Evolutionary conservation across 2,797 vertebrate species (phyloP).

Genomic region (Danio choprae): DNA sequence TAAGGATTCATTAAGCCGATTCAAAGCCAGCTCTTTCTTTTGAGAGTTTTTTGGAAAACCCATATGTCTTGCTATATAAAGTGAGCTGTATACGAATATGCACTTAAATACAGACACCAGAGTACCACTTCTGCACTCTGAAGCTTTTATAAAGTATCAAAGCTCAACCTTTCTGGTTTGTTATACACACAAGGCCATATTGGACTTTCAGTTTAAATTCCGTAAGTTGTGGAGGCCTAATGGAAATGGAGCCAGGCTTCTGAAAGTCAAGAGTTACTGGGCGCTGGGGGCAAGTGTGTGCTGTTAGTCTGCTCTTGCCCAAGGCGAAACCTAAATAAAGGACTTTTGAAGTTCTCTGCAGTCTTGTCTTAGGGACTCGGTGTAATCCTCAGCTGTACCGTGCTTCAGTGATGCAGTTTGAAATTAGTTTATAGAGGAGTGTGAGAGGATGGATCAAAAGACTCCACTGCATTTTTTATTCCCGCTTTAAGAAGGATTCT

Average conservation of each 20-base stretch:
- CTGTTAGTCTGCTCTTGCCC: constrained; percentile 11
- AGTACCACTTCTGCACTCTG: neutral
- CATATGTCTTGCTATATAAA: too few relatives aligned
- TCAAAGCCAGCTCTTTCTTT: too few relatives aligned
- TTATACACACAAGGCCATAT: neutral
- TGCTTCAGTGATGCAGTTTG: constrained; percentile 9
- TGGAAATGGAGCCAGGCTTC: constrained; percentile 22
- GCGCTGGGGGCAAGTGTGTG: constrained; percentile 15
- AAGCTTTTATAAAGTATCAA: constrained; percentile 6
- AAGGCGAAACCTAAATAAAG: constrained; percentile 32
- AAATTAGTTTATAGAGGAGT: neutral
- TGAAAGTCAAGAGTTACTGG: constrained; percentile 19
- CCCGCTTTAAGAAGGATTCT: neutral
- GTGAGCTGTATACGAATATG: too few relatives aligned
- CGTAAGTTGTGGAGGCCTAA: neutral
- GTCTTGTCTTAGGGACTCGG: constrained; percentile 27
- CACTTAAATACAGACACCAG: neutral
- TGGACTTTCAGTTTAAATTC: neutral
- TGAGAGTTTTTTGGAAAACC: too few relatives aligned
- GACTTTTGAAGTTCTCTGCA: constrained; percentile 11
- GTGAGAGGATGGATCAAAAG: constrained; percentile 19
- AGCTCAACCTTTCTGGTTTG: neutral
- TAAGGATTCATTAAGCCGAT: too few relatives aligned
- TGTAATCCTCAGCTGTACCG: constrained; percentile 22
- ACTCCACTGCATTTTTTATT: constrained; percentile 9